Evolutionary conservation across 2,113 vertebrate species (phyloP).

Genomic region (Parus major): DNA sequence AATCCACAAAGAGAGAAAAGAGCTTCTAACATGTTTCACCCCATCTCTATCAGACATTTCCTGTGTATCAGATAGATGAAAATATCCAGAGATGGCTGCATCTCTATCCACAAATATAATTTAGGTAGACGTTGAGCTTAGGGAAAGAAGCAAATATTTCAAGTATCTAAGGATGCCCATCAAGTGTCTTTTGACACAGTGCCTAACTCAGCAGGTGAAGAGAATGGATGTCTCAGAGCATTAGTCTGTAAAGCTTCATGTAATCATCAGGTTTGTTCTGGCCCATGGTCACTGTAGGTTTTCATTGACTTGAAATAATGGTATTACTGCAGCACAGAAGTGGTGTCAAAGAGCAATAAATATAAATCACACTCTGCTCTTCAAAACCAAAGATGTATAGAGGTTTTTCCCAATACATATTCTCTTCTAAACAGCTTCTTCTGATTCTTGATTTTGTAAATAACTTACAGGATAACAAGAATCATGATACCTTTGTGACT

Average conservation of each 20-base stretch:
- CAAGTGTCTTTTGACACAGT: not conserved
- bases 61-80: not conserved
- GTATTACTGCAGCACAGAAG: not conserved
- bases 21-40: not conserved
- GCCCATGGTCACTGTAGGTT: not conserved
- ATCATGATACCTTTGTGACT: not conserved
- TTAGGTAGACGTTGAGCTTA: not conserved
- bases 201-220: not conserved
- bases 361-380: not conserved
- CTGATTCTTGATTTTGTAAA: not conserved
- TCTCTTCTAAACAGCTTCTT: not conserved
- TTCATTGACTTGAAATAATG: not conserved
- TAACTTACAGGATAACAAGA: not conserved
- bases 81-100: not conserved
- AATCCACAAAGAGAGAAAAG: not conserved
- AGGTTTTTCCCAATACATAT: not conserved
- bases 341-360: not conserved
- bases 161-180: not conserved
- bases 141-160: not conserved
- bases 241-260: not conserved
- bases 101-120: not conserved
- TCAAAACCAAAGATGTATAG: not conserved
- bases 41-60: not conserved
- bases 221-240: not conserved
- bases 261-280: not conserved